These are phyloP conservation scores for Papilio machaon DNA, from an alignment of 1,140 invertebrate species.

Conservation along the genomic window DNA sequence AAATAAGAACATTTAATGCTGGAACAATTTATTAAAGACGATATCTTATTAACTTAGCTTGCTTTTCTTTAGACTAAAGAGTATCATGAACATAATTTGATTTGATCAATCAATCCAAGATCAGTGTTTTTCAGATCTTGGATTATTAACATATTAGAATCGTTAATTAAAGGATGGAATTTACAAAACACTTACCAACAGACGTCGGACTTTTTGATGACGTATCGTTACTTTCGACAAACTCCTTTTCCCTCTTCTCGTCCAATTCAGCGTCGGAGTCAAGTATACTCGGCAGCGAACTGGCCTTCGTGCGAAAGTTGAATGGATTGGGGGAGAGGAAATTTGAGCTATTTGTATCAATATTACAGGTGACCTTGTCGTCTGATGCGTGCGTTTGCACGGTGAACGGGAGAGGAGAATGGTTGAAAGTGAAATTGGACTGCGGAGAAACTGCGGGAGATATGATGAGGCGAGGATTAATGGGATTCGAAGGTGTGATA, in stretches of 20 bases:
- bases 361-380: constrained; percentile 54
- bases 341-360: constrained; percentile 76
- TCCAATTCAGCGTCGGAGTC: constrained; percentile 88
- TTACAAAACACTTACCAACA: constrained; percentile 73
- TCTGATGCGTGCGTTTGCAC: constrained; percentile 55
- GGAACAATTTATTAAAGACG: not conserved
- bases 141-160: not conserved
- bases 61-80: not conserved
- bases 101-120: no score
- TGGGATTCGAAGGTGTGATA: constrained; percentile 71
- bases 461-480: constrained; percentile 83
- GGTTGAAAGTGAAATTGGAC: constrained; percentile 66
- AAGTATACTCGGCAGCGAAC: constrained; percentile 89
- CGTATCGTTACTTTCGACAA: constrained; percentile 73
- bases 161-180: constrained; percentile 9
- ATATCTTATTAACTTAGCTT: not conserved
- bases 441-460: constrained; percentile 81
- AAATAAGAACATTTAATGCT: not conserved
- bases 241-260: constrained; percentile 75
- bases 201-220: constrained; percentile 84
- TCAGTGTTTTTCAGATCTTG: not conserved
- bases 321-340: constrained; percentile 83
- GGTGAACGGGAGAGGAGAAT: constrained; percentile 65
- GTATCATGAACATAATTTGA: not conserved
- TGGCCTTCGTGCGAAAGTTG: constrained; percentile 85